Evolutionary conservation across 2,797 vertebrate species (phyloP).

Genomic region (Pseudotriccus pelzelni): DNA sequence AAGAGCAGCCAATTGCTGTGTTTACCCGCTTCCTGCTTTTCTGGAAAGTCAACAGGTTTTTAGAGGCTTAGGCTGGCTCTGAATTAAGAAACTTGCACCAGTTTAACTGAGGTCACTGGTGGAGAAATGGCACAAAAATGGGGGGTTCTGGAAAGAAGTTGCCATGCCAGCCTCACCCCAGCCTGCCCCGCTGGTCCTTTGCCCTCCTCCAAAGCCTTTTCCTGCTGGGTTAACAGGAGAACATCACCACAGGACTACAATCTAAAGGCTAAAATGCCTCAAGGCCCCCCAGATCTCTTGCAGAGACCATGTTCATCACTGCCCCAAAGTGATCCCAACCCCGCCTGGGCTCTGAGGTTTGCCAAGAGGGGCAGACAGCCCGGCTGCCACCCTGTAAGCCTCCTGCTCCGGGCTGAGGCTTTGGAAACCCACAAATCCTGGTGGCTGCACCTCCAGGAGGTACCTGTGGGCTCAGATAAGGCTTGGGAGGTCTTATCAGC

Average conservation of each 20-base stretch:
- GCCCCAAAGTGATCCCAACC: not conserved
- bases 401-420: not conserved
- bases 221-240: not conserved
- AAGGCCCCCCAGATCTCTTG: not conserved
- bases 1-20: not conserved
- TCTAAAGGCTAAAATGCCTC: not conserved
- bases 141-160: not conserved
- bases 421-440: not conserved
- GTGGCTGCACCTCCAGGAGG: not conserved
- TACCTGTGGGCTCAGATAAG: not conserved
- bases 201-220: not conserved
- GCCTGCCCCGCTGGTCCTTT: not conserved
- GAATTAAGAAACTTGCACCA: not conserved
- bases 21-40: constrained; percentile 46
- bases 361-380: not conserved
- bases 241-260: not conserved
- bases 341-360: fast-evolving
- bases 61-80: not conserved
- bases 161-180: not conserved
- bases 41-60: constrained; percentile 8
- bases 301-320: fast-evolving
- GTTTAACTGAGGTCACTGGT: constrained; percentile 1
- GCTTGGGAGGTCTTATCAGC: not conserved
- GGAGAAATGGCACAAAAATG: not conserved
- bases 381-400: not conserved